Evolutionary conservation across 2,797 vertebrate species (phyloP), one percentile per base, ranked within the genome.

Genomic region (Sternotherus odoratus): DNA sequence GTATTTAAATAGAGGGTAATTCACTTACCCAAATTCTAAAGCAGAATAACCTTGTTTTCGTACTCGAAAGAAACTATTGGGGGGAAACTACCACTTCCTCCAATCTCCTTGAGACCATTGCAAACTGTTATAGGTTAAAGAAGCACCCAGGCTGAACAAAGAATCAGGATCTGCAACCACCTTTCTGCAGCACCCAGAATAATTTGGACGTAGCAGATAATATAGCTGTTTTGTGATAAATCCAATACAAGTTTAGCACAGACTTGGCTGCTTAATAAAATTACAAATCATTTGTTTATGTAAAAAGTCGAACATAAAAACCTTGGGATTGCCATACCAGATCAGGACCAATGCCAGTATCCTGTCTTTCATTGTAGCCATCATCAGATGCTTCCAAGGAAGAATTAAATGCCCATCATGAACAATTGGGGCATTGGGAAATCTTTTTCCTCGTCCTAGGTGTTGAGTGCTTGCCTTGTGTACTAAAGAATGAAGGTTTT

Each of bases 91-190:
- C 60, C 30, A 3, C 17, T 86, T 9, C 90, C 63, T 72, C 77
- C 2, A 77, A 56, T 1, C 1, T 21, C 69, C 19, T 57, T 86
- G 43, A 77, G 84, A 10, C 21, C 82, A 57, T 33, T 57, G 28
- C 56, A 57, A 30, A 30, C 28, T 57, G 56, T 15, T 30, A 15
- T 12, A 57, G 28, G 28, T 57, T 57, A 57, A 57, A 57, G 54
- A 15, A 57, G 56, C 0, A 0, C 9, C n/a, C 63, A 24, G n/a
- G 49, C n/a, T 79, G 39, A 87, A 77, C 2, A 10, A 43, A 83
- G n/a, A 77, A 66, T 16, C 51, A 10, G 28, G 51, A 53, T 39
- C 33, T 48, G 10, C n/a, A 78, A 4, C 46, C 86, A 77, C 50
- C 50, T 88, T 43, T 23, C 0, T 28, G 5, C 49, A 9, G 15